phyloP scores from a whole-genome alignment of 2,888 invertebrate species.

The Pollenia griseotomentosa region DNA sequence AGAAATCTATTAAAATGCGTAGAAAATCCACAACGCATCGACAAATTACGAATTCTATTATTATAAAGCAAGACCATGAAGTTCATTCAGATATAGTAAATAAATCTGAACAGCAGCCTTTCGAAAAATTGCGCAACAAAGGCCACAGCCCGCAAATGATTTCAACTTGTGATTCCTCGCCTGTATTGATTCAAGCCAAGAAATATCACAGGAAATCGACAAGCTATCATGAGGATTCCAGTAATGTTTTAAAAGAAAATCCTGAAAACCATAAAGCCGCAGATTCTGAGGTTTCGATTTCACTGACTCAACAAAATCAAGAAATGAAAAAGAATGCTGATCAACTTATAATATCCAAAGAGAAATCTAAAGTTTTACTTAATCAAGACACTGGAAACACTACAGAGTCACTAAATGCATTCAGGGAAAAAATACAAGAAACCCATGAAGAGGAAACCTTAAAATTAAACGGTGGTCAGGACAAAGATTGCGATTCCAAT shows the following conservation, averaged over 20 bases:
- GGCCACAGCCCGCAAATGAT: background rate
- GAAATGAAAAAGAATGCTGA: background rate
- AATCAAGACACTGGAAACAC: background rate
- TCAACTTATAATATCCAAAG: background rate
- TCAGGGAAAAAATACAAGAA: background rate
- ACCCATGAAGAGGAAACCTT: background rate
- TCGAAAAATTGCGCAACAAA: background rate
- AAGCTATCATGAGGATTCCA: too few species aligned
- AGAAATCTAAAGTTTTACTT: background rate
- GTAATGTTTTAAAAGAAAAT: too few species aligned
- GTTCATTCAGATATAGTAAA: background rate
- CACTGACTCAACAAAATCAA: background rate
- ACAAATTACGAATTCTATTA: background rate
- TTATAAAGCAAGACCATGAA: too few species aligned
- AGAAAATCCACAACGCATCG: conserved; percentile 3
- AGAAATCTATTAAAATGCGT: background rate
- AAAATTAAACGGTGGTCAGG: background rate
- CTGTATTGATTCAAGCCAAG: background rate
- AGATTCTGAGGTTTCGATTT: background rate
- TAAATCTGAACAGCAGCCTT: background rate
- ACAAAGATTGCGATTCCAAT: background rate
- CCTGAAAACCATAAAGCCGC: background rate
- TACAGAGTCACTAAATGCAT: background rate
- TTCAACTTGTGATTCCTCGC: background rate
- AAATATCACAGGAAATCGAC: too few species aligned